phyloP scores from a whole-genome alignment of 2,797 vertebrate genomes.

The Enteromius fasciolatus region DNA sequence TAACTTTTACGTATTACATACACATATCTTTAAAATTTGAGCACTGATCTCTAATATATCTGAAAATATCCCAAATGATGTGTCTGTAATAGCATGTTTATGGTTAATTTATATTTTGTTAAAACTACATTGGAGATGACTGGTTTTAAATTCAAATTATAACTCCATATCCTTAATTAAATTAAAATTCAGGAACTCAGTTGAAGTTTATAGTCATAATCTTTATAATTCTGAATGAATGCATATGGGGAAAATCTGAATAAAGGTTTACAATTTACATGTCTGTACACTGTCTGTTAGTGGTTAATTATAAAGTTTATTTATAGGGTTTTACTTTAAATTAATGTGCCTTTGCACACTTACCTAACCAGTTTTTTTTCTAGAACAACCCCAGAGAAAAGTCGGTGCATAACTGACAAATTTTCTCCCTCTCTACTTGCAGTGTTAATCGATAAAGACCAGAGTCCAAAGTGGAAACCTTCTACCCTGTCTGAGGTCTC shows the following conservation, averaged over 20 bases:
- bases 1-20: too few relatives aligned
- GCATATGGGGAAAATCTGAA: neutral
- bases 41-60: neutral
- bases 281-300: neutral
- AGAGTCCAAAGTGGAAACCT: constrained; percentile 82
- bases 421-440: constrained; percentile 45
- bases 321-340: neutral
- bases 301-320: neutral
- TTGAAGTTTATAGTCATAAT: too few relatives aligned
- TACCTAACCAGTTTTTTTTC: neutral
- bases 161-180: neutral
- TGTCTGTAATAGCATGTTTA: neutral
- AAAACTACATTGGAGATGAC: neutral
- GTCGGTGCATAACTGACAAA: neutral
- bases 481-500: constrained; percentile 78
- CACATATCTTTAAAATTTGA: neutral
- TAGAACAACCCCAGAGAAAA: neutral
- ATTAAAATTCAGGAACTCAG: neutral
- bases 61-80: neutral
- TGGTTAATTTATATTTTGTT: neutral
- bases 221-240: neutral
- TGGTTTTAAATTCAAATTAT: neutral
- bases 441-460: constrained; percentile 88
- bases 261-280: neutral
- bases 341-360: neutral